Evolutionary conservation across 2,797 vertebrate species (phyloP).

Genomic region (Microcaecilia unicolor): DNA sequence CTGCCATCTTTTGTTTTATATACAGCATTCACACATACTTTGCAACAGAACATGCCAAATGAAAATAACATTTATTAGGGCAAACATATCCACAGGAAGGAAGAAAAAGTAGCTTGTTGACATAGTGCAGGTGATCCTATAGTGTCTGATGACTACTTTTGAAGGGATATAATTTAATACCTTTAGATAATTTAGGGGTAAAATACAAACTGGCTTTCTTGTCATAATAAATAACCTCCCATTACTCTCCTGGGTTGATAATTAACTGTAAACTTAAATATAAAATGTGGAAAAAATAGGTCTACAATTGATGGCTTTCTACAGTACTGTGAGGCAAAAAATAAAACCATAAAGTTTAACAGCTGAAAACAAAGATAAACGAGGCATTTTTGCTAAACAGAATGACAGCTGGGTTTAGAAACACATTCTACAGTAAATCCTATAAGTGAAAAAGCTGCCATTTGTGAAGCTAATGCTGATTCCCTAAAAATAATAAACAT

Average conservation of each 20-base stretch:
- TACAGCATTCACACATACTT: too few relatives aligned
- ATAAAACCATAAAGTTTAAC: conserved; percentile 17
- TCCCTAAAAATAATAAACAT: conserved; percentile 50
- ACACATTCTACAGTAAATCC: conserved; percentile 13
- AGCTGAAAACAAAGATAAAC: conserved; percentile 19
- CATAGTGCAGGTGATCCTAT: conserved; percentile 14
- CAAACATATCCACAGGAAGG: neutral
- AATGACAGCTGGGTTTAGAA: conserved; percentile 22
- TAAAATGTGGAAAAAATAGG: conserved; percentile 27
- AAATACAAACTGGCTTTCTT: conserved; percentile 38
- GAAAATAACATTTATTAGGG: neutral
- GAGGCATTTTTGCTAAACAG: conserved; percentile 21
- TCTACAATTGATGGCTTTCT: conserved; percentile 17
- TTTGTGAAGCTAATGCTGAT: conserved; percentile 41
- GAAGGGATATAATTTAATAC: conserved; percentile 45
- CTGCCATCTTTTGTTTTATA: too few relatives aligned
- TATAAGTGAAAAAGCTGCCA: conserved; percentile 31
- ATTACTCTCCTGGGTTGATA: conserved; percentile 42
- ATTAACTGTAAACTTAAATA: conserved; percentile 32
- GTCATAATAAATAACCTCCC: conserved; percentile 38
- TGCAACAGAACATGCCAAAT: too few relatives aligned
- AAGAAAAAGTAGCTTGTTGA: conserved; percentile 30
- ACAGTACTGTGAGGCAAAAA: conserved; percentile 29
- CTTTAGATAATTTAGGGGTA: conserved; percentile 42
- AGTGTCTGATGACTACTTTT: conserved; percentile 31